A percentile compares a stretch with the other conserved stretches of the same genome.
Conservation (phyloP, 2,888 invertebrate genomes). For the Lottia scabra region DNA sequence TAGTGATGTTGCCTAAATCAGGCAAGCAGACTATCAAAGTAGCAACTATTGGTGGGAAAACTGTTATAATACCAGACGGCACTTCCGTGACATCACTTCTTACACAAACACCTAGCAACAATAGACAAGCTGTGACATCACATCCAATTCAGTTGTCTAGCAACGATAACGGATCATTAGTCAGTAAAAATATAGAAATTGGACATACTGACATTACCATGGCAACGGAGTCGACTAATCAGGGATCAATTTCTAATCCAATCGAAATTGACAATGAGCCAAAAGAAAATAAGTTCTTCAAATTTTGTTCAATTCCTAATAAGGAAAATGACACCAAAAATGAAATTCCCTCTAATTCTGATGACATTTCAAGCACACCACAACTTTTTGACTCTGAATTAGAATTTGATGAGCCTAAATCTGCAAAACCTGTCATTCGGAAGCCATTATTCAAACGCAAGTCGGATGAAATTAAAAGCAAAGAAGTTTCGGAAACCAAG, state of each 20-base stretch:
- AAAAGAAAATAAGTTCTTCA: not conserved
- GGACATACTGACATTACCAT: not conserved
- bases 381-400: not conserved
- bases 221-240: not conserved
- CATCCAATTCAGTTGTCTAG: not conserved
- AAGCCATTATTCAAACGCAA: not conserved
- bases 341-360: not conserved
- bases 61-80: not conserved
- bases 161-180: not conserved
- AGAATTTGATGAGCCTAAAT: not conserved
- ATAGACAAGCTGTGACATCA: not conserved
- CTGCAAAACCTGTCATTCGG: not conserved
- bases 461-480: too few species aligned
- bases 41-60: not conserved
- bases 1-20: not conserved
- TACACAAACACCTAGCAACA: not conserved
- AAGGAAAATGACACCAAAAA: not conserved
- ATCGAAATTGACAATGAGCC: not conserved
- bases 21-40: conserved; percentile 1
- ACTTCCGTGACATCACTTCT: not conserved
- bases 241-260: not conserved
- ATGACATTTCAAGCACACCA: not conserved
- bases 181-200: not conserved
- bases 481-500: not conserved
- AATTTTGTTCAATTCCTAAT: not conserved